phyloP scores from a whole-genome alignment of 2,797 vertebrate genomes.

The Spinus pinus region DNA sequence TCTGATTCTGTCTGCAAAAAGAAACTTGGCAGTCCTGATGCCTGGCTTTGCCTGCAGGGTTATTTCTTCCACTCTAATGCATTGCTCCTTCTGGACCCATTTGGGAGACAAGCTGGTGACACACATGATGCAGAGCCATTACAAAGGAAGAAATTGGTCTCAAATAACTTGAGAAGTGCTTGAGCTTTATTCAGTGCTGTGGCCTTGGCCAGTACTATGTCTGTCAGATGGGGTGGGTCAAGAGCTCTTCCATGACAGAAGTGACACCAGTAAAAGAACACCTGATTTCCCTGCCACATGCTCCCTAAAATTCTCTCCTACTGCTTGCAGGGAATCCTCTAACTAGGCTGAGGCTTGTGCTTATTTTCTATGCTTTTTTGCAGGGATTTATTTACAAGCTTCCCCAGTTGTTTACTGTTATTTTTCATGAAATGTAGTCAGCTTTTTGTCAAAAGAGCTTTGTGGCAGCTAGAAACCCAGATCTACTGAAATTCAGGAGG shows the following conservation, averaged over 20 bases:
- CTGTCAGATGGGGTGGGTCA: neutral
- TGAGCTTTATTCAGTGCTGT: neutral
- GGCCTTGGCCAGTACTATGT: neutral
- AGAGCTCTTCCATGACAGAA: neutral
- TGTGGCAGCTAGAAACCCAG: neutral
- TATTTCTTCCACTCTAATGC: neutral
- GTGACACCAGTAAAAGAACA: neutral
- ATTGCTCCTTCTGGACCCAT: neutral
- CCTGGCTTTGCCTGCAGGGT: neutral
- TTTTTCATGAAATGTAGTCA: neutral
- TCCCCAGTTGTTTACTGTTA: neutral
- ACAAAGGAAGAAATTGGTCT: neutral
- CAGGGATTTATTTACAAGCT: neutral
- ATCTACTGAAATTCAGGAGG: neutral
- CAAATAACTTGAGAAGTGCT: neutral
- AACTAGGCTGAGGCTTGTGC: neutral
- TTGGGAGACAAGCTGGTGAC: neutral
- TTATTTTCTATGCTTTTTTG: neutral
- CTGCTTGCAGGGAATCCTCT: neutral
- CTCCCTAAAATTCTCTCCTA: neutral
- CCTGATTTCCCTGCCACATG: neutral
- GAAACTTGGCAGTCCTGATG: accelerated
- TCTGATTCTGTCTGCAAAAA: neutral
- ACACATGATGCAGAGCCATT: neutral
- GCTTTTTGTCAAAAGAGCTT: neutral